These are phyloP conservation scores for Carabus problematicus DNA, from an alignment of 2,888 invertebrate species.

Conservation along the genomic window DNA sequence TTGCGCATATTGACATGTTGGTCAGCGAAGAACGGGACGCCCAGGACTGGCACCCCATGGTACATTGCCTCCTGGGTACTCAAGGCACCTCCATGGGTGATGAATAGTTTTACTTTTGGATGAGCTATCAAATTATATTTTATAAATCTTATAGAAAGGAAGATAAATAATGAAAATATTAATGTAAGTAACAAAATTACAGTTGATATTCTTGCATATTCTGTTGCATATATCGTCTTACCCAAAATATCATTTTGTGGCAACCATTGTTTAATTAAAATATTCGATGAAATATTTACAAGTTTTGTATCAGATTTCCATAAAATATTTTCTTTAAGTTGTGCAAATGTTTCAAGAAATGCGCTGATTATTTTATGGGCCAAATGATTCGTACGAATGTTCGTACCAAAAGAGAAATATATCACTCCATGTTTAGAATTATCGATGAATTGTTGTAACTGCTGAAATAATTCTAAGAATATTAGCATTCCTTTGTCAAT, in stretches of 20 bases:
- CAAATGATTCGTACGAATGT: conserved; percentile 49
- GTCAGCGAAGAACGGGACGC: conserved; percentile 53
- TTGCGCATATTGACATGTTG: conserved; percentile 51
- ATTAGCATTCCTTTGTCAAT: too few species aligned
- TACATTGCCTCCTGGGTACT: conserved; percentile 49
- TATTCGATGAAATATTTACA: conserved; percentile 53
- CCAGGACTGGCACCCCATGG: conserved; percentile 48
- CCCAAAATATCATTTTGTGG: conserved; percentile 58
- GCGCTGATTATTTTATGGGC: conserved; percentile 45
- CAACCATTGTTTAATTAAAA: conserved; percentile 55
- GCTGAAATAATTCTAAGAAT: too few species aligned
- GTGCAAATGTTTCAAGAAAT: conserved; percentile 52
- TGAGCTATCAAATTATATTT: too few species aligned
- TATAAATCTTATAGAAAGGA: too few species aligned
- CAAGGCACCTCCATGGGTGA: conserved; percentile 51
- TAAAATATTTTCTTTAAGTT: conserved; percentile 53
- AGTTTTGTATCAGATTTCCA: conserved; percentile 55
- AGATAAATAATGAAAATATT: too few species aligned
- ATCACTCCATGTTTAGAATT: conserved; percentile 52
- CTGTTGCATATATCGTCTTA: too few species aligned
- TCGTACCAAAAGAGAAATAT: conserved; percentile 55
- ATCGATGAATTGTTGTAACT: conserved; percentile 50
- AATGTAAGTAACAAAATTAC: too few species aligned
- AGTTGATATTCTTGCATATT: too few species aligned
- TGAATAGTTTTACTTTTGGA: conserved; percentile 48